phyloP scores from a whole-genome alignment of 2,113 vertebrate species.

The Butorides virescens region DNA sequence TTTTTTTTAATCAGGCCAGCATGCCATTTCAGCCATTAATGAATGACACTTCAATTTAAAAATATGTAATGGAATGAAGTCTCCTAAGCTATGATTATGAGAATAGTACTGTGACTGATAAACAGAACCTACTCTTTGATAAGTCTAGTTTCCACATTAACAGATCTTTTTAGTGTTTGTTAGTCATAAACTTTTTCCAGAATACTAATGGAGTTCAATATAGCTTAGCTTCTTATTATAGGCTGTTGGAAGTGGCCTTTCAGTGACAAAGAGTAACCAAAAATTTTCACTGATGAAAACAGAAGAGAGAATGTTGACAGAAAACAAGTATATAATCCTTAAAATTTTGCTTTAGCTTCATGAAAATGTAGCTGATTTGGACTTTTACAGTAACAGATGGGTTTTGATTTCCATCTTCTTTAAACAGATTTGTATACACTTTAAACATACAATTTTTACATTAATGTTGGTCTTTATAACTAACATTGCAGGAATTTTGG shows the following conservation, averaged over 20 bases:
- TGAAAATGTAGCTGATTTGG: background rate
- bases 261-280: background rate
- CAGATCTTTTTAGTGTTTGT: background rate
- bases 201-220: background rate
- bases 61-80: background rate
- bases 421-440: background rate
- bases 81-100: background rate
- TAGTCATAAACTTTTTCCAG: background rate
- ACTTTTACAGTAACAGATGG: background rate
- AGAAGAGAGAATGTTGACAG: background rate
- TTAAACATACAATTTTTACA: background rate
- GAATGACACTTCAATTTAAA: slow-evolving; percentile 11
- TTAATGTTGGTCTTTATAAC: background rate
- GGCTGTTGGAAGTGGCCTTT: background rate
- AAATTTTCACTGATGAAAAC: background rate
- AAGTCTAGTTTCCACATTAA: background rate
- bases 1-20: background rate
- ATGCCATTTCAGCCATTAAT: slow-evolving; percentile 2
- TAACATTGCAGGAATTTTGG: background rate
- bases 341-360: background rate
- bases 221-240: background rate
- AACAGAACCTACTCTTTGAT: background rate
- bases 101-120: background rate
- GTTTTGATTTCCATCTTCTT: background rate
- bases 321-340: background rate